Evolutionary conservation across 2,888 invertebrate genomes (phyloP), one percentile per base, ranked within the genome.

Genomic region (Dorcus parallelipipedus): DNA sequence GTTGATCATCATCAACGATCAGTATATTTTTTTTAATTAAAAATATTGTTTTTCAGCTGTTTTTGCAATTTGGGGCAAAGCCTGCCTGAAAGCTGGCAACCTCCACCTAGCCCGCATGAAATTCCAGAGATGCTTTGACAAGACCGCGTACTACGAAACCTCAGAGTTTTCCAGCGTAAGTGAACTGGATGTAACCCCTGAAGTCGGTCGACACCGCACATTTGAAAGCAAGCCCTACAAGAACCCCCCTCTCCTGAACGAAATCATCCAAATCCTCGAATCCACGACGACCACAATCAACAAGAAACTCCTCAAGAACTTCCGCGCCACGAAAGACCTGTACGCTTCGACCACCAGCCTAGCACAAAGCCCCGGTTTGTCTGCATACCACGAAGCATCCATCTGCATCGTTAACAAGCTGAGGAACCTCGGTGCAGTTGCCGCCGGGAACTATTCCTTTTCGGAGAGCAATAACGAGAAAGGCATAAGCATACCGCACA

Each of bases 41-140:
- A 20, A 20, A 20, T 20, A 20, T 3, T 45, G 45, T 45, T 17
- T 20, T 54, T 57, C 50, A 69, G 88, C 91, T 42, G 92, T 95
- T 0, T 88, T 95, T 83, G 90, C 90, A 0, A 90, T 92, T 0
- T 94, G 95, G 91, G 95, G 95, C 0, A 87, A 93, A 71, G 88
- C 90, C 9, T 91, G 88, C 63, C 78, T 93, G 3, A 88, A 86
- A 68, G 89, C 90, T 0, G 93, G 94, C 0, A 88, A 91, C 71
- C 89, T 89, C 71, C 83, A 84, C 56, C 84, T 86, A 48, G 95
- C 95, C 33, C 79, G 91, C 14, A 86, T 88, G 60, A 91, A 91
- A 75, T 91, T 92, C 69, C 77, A 80, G 43, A 82, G 83, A 61
- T 86, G 85, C 62, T 73, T 83, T 20, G 82, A 83, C 41, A 81